Percentiles rank a stretch among this genome's conserved stretches.
phyloP scores from a whole-genome alignment of 2,113 vertebrate genomes.

The Gallinago media region DNA sequence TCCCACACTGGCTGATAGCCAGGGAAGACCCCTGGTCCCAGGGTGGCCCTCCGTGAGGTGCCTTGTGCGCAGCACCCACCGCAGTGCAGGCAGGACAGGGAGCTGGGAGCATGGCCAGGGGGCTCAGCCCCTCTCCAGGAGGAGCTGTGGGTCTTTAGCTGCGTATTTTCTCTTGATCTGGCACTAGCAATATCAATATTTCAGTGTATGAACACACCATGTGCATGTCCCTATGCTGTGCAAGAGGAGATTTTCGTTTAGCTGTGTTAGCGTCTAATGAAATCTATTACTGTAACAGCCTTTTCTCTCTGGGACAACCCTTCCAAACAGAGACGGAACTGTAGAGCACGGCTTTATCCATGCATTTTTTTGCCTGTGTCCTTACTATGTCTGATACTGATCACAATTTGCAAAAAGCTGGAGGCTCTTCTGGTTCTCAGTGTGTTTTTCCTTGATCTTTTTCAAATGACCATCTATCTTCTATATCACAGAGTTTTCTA shows the following conservation, averaged over 20 bases:
- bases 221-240: fast-evolving
- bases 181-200: not conserved
- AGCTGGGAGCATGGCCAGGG: fast-evolving
- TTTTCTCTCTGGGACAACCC: not conserved
- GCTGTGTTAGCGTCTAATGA: not conserved
- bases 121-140: not conserved
- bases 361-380: not conserved
- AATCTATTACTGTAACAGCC: not conserved
- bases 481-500: conserved; percentile 13
- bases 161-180: not conserved
- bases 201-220: not conserved
- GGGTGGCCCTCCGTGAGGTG: fast-evolving
- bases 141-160: not conserved
- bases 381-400: not conserved
- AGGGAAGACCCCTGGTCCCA: fast-evolving
- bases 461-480: conserved; percentile 50
- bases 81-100: not conserved
- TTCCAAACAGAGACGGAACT: not conserved
- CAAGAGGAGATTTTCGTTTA: not conserved
- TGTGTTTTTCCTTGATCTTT: conserved; percentile 44
- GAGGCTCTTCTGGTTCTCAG: not conserved
- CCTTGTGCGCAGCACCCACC: fast-evolving
- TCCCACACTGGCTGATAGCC: not conserved
- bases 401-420: conserved; percentile 16
- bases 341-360: not conserved